Conservation (phyloP, 2,113 vertebrate genomes). For the Camelus bactrianus region DNA sequence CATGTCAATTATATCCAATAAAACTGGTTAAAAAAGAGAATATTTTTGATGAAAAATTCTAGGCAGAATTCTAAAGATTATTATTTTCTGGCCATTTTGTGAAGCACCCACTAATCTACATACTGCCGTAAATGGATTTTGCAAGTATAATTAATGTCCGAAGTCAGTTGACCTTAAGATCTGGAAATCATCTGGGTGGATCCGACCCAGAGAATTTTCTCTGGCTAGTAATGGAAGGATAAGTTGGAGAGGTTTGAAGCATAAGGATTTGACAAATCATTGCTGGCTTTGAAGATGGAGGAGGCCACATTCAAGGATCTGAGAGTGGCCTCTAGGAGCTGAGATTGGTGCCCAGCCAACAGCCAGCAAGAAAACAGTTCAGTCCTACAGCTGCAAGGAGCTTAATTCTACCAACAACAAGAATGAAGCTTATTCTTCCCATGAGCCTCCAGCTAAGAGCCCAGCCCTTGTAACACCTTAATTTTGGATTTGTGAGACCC, state of each 20-base stretch:
- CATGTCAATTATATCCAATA: not conserved
- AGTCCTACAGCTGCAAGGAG: not conserved
- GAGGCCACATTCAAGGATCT: not conserved
- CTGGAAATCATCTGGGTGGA: not conserved
- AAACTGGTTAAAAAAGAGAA: not conserved
- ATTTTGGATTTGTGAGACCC: not conserved
- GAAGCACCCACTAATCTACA: not conserved
- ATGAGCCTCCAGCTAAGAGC: not conserved
- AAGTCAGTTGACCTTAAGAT: not conserved
- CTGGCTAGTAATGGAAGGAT: not conserved
- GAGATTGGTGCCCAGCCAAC: not conserved
- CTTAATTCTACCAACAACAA: not conserved
- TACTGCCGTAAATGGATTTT: not conserved
- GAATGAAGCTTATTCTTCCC: not conserved
- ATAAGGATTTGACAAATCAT: not conserved
- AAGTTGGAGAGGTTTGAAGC: not conserved
- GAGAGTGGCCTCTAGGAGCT: not conserved
- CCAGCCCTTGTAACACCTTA: not conserved
- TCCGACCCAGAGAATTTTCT: not conserved
- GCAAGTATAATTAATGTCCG: not conserved
- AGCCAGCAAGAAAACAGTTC: not conserved
- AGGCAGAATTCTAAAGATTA: slow-evolving; percentile 39
- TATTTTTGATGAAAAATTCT: not conserved
- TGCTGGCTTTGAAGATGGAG: not conserved
- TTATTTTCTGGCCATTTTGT: not conserved